Evolutionary conservation across 2,888 invertebrate species (phyloP), one percentile per base, ranked within the genome.

Genomic region (Oxytorus armatus): DNA sequence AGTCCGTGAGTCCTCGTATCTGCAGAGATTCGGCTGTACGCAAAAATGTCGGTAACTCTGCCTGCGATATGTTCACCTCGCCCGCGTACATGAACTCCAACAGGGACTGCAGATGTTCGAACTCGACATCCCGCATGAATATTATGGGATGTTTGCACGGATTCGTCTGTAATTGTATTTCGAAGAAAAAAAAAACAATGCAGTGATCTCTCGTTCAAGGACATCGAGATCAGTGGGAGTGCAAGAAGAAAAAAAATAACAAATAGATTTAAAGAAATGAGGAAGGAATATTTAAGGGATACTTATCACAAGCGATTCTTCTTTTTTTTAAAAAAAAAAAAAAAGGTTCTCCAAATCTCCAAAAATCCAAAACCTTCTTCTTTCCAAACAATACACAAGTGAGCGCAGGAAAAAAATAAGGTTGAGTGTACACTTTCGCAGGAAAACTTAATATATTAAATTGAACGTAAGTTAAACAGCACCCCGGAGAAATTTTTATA

Each of bases 41-140:
- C 85, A 96, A 93, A 92, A 96, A 96, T 42, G 95, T 94, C 84
- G 95, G 95, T 82, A 96, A 93, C 89, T 96, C 95, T 81, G 95
- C 95, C 93, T 96, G 96, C 86, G 96, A 96, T 81, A 96, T 96
- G 92, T 96, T 96, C 84, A 96, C 96, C 93, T 96, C 96, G 69
- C 96, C 96, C 85, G 96, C 96, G 92, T 97, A 97, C 96, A 97
- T 96, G 90, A 96, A 97, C 92, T 96, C 96, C 90, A 96, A 94
- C 80, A 96, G 93, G 72, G 96, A 95, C 85, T 95, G 95, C 85
- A 96, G 94, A 91, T 96, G 96, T 88, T 95, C 94, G 88, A 95
- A 96, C 89, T 96, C 96, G 88, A 96, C 96, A 93, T 96, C 96
- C 91, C 96, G 94, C 95, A 96, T 95, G 92, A 96, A 96, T 91